Percentiles rank a stretch among this genome's conserved stretches.
These are phyloP conservation scores for Cyprinella venusta DNA, from an alignment of 2,797 vertebrate genomes.

Conservation along the genomic window DNA sequence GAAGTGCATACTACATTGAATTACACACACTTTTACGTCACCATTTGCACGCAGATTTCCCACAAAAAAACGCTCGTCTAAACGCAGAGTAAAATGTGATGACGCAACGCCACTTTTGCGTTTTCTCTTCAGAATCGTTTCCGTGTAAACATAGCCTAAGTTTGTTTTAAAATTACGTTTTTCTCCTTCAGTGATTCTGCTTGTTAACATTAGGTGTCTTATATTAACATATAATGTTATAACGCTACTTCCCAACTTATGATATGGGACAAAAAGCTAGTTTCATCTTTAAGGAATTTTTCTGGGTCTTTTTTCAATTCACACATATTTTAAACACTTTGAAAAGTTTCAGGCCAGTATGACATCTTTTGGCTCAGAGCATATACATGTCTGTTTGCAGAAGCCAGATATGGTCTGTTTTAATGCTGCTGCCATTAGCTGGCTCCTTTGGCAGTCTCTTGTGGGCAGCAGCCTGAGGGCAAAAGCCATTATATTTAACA, in stretches of 20 bases:
- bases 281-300: constrained; percentile 56
- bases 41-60: too few species aligned
- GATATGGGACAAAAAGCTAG: neutral
- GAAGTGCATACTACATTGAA: too few species aligned
- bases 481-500: constrained; percentile 71
- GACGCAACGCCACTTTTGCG: too few species aligned
- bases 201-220: too few species aligned
- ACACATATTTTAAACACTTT: constrained; percentile 61
- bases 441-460: constrained; percentile 68
- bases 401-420: constrained; percentile 72
- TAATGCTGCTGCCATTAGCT: constrained; percentile 71
- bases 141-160: too few species aligned
- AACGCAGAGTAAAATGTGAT: too few species aligned
- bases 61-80: too few species aligned
- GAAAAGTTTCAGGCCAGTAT: constrained; percentile 59
- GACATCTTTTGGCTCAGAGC: constrained; percentile 55
- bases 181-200: too few species aligned
- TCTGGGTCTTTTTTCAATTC: constrained; percentile 59
- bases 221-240: too few species aligned
- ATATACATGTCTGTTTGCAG: constrained; percentile 66
- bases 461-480: constrained; percentile 66
- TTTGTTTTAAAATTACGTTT: too few species aligned
- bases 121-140: too few species aligned
- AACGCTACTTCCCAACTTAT: neutral
- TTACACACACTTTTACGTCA: too few species aligned